phyloP scores from a whole-genome alignment of 1,140 invertebrate genomes.

The Piezodorus guildinii region DNA sequence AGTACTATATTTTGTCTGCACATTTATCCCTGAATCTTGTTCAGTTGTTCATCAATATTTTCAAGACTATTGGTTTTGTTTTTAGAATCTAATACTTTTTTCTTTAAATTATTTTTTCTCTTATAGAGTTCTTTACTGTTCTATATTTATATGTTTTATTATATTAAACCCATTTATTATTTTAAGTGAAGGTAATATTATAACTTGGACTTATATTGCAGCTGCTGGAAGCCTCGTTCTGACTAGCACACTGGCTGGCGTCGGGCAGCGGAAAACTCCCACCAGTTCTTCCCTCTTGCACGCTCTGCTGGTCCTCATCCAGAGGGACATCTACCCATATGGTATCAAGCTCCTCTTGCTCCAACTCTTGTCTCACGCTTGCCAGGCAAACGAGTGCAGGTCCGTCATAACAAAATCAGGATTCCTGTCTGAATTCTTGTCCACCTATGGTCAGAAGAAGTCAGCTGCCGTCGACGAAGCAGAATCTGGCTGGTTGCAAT shows the following conservation, averaged over 20 bases:
- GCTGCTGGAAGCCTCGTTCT: constrained; percentile 39
- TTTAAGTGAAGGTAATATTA: too few species aligned
- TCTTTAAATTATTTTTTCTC: too few species aligned
- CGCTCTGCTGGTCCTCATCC: constrained; percentile 35
- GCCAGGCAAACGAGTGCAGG: constrained; percentile 39
- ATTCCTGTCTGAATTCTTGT: constrained; percentile 1
- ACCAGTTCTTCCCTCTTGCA: constrained; percentile 40
- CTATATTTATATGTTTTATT: too few species aligned
- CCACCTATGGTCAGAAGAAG: constrained; percentile 4
- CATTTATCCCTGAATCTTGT: too few species aligned
- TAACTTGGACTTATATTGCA: constrained; percentile 25
- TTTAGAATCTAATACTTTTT: too few species aligned
- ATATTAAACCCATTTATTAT: too few species aligned
- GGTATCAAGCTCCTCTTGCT: constrained; percentile 37
- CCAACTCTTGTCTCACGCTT: constrained; percentile 38
- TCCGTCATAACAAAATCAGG: constrained; percentile 36
- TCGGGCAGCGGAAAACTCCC: constrained; percentile 39
- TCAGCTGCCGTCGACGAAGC: constrained; percentile 17
- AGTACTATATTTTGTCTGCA: too few species aligned
- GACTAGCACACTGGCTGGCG: constrained; percentile 40
- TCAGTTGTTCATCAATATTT: too few species aligned
- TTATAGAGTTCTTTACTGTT: too few species aligned
- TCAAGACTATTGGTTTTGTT: too few species aligned
- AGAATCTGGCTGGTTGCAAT: constrained; percentile 31
- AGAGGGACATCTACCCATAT: constrained; percentile 37